Percentiles rank a stretch among this genome's conserved stretches.
phyloP scores from a whole-genome alignment of 1,140 invertebrate species.

The Chelonus insularis region DNA sequence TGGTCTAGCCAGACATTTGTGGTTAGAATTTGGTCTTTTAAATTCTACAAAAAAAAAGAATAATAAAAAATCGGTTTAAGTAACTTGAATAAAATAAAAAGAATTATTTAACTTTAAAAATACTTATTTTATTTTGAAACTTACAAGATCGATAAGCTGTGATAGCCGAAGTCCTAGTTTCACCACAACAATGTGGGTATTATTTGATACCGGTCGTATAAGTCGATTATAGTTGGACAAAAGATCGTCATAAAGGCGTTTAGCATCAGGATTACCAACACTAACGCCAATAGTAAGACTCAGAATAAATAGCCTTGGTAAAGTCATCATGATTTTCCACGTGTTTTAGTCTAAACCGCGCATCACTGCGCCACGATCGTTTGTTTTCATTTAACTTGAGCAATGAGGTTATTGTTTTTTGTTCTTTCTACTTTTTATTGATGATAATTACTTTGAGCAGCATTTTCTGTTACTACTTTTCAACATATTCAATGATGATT shows the following conservation, averaged over 20 bases:
- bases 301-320: conserved; percentile 40
- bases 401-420: no score
- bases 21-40: conserved; percentile 95
- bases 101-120: no score
- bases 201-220: conserved; percentile 90
- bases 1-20: conserved; percentile 96
- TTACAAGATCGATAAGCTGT: conserved; percentile 94
- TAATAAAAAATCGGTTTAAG: no score
- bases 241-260: conserved; percentile 91
- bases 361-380: neutral
- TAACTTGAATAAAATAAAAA: no score
- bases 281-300: conserved; percentile 35
- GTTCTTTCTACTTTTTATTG: no score
- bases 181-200: conserved; percentile 90
- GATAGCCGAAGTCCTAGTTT: conserved; percentile 89
- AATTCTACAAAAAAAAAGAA: conserved; percentile 74
- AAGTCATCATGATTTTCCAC: conserved; percentile 35
- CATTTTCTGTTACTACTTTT: no score
- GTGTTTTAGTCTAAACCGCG: conserved; percentile 1
- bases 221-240: conserved; percentile 95
- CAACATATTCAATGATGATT: neutral
- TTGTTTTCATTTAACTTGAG: neutral
- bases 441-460: no score
- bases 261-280: conserved; percentile 82
- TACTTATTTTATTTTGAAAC: no score